Evolutionary conservation across 1,140 invertebrate genomes (phyloP).

Genomic region (Hylaeus anthracinus): DNA sequence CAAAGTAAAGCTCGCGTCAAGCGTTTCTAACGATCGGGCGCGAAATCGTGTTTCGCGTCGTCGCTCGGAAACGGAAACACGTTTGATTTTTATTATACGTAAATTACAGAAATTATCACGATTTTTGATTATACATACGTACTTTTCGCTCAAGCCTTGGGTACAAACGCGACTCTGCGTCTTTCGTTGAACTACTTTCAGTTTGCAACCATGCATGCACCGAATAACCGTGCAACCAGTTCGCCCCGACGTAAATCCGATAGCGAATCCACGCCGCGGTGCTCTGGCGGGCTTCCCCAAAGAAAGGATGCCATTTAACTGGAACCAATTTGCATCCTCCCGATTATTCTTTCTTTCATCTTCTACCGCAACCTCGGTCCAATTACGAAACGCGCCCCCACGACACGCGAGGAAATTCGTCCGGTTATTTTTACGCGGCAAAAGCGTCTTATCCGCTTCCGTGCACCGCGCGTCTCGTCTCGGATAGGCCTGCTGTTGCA

Average conservation of each 20-base stretch:
- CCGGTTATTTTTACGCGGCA: constrained; percentile 32
- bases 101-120: no score
- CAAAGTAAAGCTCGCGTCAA: constrained; percentile 45
- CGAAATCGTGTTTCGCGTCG: neutral
- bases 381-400: constrained; percentile 35
- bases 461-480: neutral
- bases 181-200: no score
- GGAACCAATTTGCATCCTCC: constrained; percentile 24
- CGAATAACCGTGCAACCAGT: no score
- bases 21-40: constrained; percentile 29
- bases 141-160: no score
- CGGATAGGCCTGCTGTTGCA: neutral
- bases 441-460: constrained; percentile 10
- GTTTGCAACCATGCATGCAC: no score
- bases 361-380: constrained; percentile 17
- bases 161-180: no score
- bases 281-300: neutral
- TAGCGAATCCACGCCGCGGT: no score
- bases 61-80: neutral
- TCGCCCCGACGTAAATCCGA: no score
- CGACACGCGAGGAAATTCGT: constrained; percentile 1
- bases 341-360: constrained; percentile 38
- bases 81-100: no score
- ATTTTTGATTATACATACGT: no score
- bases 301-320: neutral